Percentiles rank a stretch among this genome's conserved stretches.
phyloP scores from a whole-genome alignment of 1,140 invertebrate genomes.

The Drosophila burlai region DNA sequence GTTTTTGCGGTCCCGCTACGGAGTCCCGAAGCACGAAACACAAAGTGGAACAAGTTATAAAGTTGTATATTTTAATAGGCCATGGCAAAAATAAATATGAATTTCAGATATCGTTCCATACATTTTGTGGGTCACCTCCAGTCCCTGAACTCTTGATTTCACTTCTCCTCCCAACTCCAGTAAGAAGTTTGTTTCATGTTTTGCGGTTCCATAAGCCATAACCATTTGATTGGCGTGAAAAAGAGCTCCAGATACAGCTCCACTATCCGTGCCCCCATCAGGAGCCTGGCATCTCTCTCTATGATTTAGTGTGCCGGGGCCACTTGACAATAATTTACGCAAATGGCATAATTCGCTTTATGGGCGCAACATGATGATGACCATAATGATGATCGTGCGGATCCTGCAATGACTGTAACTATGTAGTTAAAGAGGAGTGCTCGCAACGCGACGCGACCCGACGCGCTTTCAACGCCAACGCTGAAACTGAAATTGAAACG shows the following conservation, averaged over 20 bases:
- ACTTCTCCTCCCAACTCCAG: constrained; percentile 12
- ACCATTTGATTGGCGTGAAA: constrained; percentile 71
- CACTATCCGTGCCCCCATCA: constrained; percentile 41
- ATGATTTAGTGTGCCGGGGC: constrained; percentile 70
- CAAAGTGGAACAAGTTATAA: constrained; percentile 72
- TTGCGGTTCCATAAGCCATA: constrained; percentile 19
- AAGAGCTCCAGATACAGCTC: constrained; percentile 31
- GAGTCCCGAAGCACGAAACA: constrained; percentile 12
- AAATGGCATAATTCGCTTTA: constrained; percentile 80
- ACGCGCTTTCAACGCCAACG: constrained; percentile 82
- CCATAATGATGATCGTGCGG: constrained; percentile 48
- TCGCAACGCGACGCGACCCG: constrained; percentile 60
- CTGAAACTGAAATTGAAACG: constrained; percentile 79
- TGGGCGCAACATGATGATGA: constrained; percentile 65
- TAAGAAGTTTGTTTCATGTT: constrained; percentile 1
- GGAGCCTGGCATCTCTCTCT: constrained; percentile 62
- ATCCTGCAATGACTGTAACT: constrained; percentile 73
- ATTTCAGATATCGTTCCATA: constrained; percentile 23
- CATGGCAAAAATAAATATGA: constrained; percentile 62
- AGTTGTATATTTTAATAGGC: constrained; percentile 79
- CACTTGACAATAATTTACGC: constrained; percentile 81
- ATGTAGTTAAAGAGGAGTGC: constrained; percentile 79
- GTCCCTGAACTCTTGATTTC: constrained; percentile 62
- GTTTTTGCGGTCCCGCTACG: constrained; percentile 32
- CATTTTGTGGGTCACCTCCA: constrained; percentile 59